These are phyloP conservation scores for Xenotilapia leptura DNA, from an alignment of 2,113 vertebrate species.

Conservation along the genomic window DNA sequence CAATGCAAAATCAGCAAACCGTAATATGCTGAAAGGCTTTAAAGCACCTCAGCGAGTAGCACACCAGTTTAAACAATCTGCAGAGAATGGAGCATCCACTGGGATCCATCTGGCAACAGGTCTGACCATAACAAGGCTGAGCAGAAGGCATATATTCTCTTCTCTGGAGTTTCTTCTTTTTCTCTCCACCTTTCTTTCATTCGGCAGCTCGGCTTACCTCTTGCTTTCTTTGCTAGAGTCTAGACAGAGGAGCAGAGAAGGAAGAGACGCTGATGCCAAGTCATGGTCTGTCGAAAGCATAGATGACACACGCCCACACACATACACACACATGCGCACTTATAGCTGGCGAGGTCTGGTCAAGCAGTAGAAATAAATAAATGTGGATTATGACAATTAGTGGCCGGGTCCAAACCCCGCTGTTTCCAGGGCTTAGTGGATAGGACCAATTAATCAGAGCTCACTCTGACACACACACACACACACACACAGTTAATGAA, in stretches of 20 bases:
- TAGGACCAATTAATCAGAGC: slow-evolving; percentile 82
- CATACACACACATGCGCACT: background rate
- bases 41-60: slow-evolving; percentile 14
- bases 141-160: slow-evolving; percentile 15
- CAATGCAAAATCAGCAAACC: slow-evolving; percentile 18
- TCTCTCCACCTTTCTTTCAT: slow-evolving; percentile 6
- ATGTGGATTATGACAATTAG: slow-evolving; percentile 79
- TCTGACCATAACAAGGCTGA: slow-evolving; percentile 5
- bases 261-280: slow-evolving; percentile 12
- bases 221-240: slow-evolving; percentile 1
- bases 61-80: slow-evolving; percentile 54
- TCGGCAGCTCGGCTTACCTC: slow-evolving; percentile 26
- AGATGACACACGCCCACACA: slow-evolving; percentile 11
- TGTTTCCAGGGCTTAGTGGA: slow-evolving; percentile 68
- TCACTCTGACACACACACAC: background rate
- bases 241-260: slow-evolving; percentile 40
- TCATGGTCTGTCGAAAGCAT: slow-evolving; percentile 29
- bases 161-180: background rate
- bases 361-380: slow-evolving; percentile 77
- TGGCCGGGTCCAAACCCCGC: slow-evolving; percentile 67
- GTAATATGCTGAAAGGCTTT: slow-evolving; percentile 7
- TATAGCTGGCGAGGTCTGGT: slow-evolving; percentile 24
- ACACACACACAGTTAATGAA: slow-evolving; percentile 65
- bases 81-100: slow-evolving; percentile 21
- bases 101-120: slow-evolving; percentile 37